Base-by-base conservation (phyloP, 2,113 vertebrate species). In the Xenotilapia caudafasciata region DNA sequence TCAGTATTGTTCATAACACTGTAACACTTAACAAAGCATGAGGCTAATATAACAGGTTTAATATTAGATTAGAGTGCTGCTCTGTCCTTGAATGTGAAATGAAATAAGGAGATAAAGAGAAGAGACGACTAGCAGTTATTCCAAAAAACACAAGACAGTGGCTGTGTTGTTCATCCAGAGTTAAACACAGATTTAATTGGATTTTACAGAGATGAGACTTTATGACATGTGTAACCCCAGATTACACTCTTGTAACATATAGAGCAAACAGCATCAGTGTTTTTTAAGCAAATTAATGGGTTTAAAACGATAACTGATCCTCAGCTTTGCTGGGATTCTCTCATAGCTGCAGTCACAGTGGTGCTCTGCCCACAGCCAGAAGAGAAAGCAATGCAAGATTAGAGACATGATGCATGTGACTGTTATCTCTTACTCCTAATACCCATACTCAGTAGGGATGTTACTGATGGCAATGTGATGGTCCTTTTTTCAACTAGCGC, bases 211-310 rank as follows among this genome's bases (percentile, higher is more conserved):
- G 80, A 90, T 33, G 81, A 81, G 65, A 82, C 79, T 90, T 88
- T 81, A 86, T 77, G 86, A 92, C 91, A 94, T 70, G 86, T 83
- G 87, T 93, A 90, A 91, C 86, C 88, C 83, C 80, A 68, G 92
- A 94, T 94, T 94, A 95, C 82, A 81, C 84, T 60, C 55, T 73
- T 80, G 42, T 73, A 86, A 87, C 87, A 91, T 73, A 21, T 31
- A 17, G 89, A 77, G 79, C 85, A 92, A 92, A 94, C 88, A 94
- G 89, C 83, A 88, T 33, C 77, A 90, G 86, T 80, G 79, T 49
- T 90, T 92, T 93, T 93, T 85, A 92, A 93, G 95, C 82, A 93
- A 83, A 90, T 92, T 94, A 92, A 95, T 90, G 87, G 85, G 83
- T 65, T 70, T 87, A 87, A 91, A 91, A 92, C 83, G 89, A 95